A percentile compares a stretch with the other conserved stretches of the same genome.
Evolutionary conservation across 2,888 invertebrate genomes (phyloP).

Genomic region (Acanthoscelides obtectus): DNA sequence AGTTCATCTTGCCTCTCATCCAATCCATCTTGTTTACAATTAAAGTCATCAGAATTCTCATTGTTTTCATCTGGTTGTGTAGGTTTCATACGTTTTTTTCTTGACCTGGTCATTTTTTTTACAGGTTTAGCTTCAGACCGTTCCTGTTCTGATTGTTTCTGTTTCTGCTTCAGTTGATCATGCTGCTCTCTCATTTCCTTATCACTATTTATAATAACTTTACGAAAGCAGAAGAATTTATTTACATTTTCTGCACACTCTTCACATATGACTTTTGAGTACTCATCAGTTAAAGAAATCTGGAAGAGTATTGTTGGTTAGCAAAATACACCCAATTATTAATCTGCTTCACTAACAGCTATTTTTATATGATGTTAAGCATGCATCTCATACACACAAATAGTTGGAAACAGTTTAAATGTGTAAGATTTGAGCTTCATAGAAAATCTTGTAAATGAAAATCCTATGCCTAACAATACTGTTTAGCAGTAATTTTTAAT

Average conservation of each 20-base stretch:
- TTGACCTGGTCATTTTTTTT: background rate
- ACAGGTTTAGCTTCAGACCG: background rate
- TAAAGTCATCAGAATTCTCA: background rate
- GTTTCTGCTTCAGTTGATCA: conserved; percentile 18
- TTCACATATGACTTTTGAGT: conserved; percentile 32
- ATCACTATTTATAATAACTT: conserved; percentile 32
- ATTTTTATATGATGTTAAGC: too few species aligned
- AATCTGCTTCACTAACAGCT: too few species aligned
- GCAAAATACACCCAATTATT: too few species aligned
- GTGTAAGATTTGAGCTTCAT: too few species aligned
- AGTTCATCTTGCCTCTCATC: background rate
- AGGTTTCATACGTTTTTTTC: conserved; percentile 12
- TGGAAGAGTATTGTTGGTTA: too few species aligned
- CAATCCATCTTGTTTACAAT: background rate
- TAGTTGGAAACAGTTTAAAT: background rate
- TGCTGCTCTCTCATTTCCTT: conserved; percentile 26
- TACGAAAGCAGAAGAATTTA: conserved; percentile 33
- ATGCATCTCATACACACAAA: background rate
- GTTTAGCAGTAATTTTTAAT: too few species aligned
- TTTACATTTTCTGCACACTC: conserved; percentile 34
- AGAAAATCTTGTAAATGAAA: too few species aligned
- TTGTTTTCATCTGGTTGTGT: conserved; percentile 7
- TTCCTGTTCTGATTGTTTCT: conserved; percentile 4
- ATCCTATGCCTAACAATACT: too few species aligned
- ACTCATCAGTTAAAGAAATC: conserved; percentile 22